Evolutionary conservation across 2,797 vertebrate species (phyloP).

Genomic region (Gymnopithys bicolor): DNA sequence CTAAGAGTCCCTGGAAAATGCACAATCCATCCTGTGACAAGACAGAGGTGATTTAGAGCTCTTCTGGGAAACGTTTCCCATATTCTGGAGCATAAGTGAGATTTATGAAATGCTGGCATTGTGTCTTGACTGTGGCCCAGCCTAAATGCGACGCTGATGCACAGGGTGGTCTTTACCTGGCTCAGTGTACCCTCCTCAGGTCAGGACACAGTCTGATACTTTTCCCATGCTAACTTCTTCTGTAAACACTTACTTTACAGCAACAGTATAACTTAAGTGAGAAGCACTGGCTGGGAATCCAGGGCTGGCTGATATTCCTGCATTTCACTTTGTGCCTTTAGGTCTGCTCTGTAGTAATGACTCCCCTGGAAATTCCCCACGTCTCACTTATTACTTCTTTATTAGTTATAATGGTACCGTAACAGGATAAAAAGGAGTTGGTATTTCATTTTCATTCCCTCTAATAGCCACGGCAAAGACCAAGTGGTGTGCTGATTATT

Average conservation of each 20-base stretch:
- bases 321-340: slow-evolving; percentile 46
- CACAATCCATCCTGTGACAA: neutral
- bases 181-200: neutral
- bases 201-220: neutral
- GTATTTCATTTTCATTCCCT: slow-evolving; percentile 44
- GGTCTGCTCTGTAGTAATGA: slow-evolving; percentile 58
- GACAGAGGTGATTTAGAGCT: slow-evolving; percentile 20
- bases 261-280: neutral
- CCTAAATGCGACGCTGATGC: neutral
- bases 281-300: slow-evolving; percentile 28
- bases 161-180: neutral
- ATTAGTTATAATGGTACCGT: slow-evolving; percentile 60
- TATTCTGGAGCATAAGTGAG: slow-evolving; percentile 6
- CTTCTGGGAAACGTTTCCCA: slow-evolving; percentile 17
- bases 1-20: neutral
- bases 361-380: slow-evolving; percentile 58
- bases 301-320: slow-evolving; percentile 40
- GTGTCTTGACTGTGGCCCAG: neutral
- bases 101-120: neutral
- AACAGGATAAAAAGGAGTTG: slow-evolving; percentile 35
- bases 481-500: slow-evolving; percentile 26
- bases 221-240: neutral
- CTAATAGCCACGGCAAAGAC: slow-evolving; percentile 41
- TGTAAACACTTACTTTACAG: neutral
- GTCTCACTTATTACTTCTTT: slow-evolving; percentile 54